Evolutionary conservation across 2,888 invertebrate genomes (phyloP).

Genomic region (Apotomis betuletana): DNA sequence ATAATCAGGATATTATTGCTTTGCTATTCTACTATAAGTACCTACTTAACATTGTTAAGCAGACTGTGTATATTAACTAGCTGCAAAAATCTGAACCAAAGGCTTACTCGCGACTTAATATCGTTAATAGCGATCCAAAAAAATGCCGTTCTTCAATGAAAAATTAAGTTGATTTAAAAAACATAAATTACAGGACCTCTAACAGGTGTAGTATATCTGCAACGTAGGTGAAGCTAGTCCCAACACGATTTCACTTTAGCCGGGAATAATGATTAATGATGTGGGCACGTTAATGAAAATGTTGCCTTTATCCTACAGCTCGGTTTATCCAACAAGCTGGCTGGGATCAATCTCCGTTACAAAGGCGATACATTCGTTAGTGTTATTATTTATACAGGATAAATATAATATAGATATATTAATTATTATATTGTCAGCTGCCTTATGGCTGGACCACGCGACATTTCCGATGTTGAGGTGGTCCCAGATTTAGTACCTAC

Average conservation of each 20-base stretch:
- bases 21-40: too few species aligned
- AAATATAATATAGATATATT: too few species aligned
- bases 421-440: too few species aligned
- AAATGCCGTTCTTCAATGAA: not conserved
- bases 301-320: constrained; percentile 19
- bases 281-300: constrained; percentile 32
- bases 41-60: too few species aligned
- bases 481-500: too few species aligned
- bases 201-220: constrained; percentile 10
- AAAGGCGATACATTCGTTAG: not conserved
- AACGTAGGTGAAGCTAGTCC: not conserved
- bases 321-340: constrained; percentile 14
- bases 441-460: too few species aligned
- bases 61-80: too few species aligned
- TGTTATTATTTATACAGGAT: not conserved
- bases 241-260: not conserved
- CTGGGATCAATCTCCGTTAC: constrained; percentile 24
- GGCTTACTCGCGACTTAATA: too few species aligned
- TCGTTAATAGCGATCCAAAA: not conserved
- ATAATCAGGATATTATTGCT: too few species aligned
- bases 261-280: constrained; percentile 36
- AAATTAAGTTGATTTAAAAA: not conserved
- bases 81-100: too few species aligned
- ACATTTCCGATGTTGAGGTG: too few species aligned
- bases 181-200: not conserved